Percentiles rank a stretch among this genome's conserved stretches.
Conservation (phyloP, 2,113 vertebrate species). For the Todiramphus chloris region DNA sequence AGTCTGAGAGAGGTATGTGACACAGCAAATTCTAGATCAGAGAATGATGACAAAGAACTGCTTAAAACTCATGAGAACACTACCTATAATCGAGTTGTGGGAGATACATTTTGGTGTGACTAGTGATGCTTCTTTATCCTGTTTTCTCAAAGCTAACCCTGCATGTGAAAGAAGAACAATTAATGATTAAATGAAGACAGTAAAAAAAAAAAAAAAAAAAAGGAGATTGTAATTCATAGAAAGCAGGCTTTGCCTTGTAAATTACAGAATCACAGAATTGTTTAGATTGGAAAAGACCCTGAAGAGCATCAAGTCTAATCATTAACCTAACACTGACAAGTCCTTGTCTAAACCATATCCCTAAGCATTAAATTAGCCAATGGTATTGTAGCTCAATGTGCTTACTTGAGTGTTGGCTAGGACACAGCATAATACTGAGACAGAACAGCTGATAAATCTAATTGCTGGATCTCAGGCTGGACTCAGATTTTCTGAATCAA, state of each 20-base stretch:
- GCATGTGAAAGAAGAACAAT: not conserved
- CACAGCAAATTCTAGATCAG: not conserved
- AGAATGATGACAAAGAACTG: not conserved
- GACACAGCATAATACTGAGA: not conserved
- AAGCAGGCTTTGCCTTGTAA: not conserved
- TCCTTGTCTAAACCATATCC: too few species aligned
- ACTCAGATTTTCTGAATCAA: not conserved
- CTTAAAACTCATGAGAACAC: not conserved
- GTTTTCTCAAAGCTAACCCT: not conserved
- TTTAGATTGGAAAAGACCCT: too few species aligned
- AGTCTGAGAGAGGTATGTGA: not conserved
- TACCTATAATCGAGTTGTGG: not conserved
- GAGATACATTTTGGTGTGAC: not conserved
- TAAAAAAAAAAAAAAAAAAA: not conserved
- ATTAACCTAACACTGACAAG: too few species aligned
- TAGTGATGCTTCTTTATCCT: not conserved
- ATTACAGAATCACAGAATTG: too few species aligned
- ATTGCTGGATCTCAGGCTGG: not conserved
- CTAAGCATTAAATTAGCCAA: not conserved
- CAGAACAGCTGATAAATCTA: not conserved
- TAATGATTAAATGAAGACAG: not conserved
- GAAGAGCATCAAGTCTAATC: too few species aligned
- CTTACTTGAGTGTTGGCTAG: not conserved
- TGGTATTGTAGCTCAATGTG: not conserved
- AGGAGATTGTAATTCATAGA: not conserved